Base-by-base conservation (phyloP, 2,797 vertebrate species). In the Denticeps clupeoides region DNA sequence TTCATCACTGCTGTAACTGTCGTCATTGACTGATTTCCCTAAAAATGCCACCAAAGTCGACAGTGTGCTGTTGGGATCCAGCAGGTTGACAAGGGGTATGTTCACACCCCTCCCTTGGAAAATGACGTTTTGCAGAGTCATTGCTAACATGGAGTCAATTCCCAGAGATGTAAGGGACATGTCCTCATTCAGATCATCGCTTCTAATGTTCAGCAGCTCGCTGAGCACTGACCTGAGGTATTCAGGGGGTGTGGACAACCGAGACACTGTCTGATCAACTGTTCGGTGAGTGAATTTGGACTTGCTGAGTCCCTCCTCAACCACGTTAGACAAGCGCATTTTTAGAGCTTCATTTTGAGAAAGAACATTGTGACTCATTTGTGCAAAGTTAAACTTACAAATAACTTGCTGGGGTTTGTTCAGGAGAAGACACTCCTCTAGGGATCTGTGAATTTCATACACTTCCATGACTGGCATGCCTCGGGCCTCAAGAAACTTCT, bases 91-190 rank as follows among this genome's bases (percentile, higher is more conserved):
- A 52, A 91, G 46, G 47, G 87, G 82, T 26, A 92, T 67, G 26
- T 80, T 81, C 32, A 88, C 68, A 13, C 73, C 80, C 58, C 67
- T 72, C 11, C 83, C 76, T 31, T 70, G 71, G 48, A 83, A 88
- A 21, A 89, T 72, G 2, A 50, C 71, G 65, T 85, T 87, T 54
- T 89, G 88, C 63, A 92, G 47, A 26, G 87, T 87, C 85, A 90
- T 87, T 11, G 84, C 86, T 69, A 86, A 69, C 87, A 91, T 84
- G n/a, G 87, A 92, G 62, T 90, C 88, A 28, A 88, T 65, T 29
- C 88, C 89, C 42, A 88, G 41, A 1, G 77, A 70, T 0, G 55
- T 72, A 33, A 91, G 82, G 1, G 21, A 2, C 0, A 66, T 70
- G 0, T 82, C 73, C 23, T 83, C 74, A 29, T 64, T 70, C 13